Evolutionary conservation across 2,888 invertebrate species (phyloP).

Genomic region (Mechanitis messenoides): DNA sequence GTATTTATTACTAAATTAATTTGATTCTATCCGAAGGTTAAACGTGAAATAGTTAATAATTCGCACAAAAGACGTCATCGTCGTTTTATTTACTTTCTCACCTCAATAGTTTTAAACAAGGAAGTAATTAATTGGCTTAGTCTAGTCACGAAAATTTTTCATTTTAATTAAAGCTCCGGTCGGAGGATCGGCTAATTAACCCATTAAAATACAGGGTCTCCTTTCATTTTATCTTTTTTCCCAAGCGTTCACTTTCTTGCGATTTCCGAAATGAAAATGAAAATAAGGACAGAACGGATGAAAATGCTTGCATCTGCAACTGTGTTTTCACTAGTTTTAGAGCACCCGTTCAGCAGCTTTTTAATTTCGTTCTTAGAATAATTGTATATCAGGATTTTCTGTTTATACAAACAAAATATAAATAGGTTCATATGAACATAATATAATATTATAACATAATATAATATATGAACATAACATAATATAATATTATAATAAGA

Average conservation of each 20-base stretch:
- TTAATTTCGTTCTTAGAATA: slow-evolving; percentile 8
- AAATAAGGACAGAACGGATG: slow-evolving; percentile 32
- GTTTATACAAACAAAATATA: slow-evolving; percentile 8
- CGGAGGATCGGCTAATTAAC: slow-evolving; percentile 74
- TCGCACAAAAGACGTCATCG: slow-evolving; percentile 16
- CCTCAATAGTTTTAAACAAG: slow-evolving; percentile 71
- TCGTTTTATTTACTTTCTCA: slow-evolving; percentile 55
- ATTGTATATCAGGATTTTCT: slow-evolving; percentile 8
- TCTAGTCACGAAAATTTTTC: slow-evolving; percentile 74
- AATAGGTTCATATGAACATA: slow-evolving; percentile 11
- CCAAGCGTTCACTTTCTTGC: slow-evolving; percentile 64
- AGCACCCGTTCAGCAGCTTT: slow-evolving; percentile 6
- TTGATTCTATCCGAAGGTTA: slow-evolving; percentile 6
- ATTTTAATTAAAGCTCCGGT: slow-evolving; percentile 73
- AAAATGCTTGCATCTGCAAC: slow-evolving; percentile 29
- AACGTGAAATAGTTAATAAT: slow-evolving; percentile 15
- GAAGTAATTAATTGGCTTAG: slow-evolving; percentile 67
- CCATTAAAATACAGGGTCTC: slow-evolving; percentile 73
- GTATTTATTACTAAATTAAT: slow-evolving; percentile 5
- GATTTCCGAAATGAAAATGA: slow-evolving; percentile 60
- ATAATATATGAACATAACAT: too few species aligned
- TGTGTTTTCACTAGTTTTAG: slow-evolving; percentile 25
- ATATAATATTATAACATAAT: too few species aligned
- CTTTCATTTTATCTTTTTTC: slow-evolving; percentile 67
- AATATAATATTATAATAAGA: neutral